Evolutionary conservation across 2,797 vertebrate species (phyloP).

Genomic region (Pteronotus mesoamericanus): DNA sequence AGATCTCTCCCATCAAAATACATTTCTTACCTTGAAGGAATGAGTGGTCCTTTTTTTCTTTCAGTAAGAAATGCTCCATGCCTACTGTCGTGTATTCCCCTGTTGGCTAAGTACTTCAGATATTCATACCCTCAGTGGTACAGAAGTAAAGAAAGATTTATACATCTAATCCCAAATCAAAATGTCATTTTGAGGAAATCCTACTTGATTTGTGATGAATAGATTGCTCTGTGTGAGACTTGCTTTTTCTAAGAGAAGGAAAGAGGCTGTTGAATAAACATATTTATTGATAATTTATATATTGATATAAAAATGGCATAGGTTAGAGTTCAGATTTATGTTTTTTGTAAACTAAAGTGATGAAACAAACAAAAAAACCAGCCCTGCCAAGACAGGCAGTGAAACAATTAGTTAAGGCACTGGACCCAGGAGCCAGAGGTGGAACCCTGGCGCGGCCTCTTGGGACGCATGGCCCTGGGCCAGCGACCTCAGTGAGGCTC

Average conservation of each 20-base stretch:
- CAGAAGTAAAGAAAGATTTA: background rate
- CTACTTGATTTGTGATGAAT: background rate
- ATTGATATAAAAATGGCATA: background rate
- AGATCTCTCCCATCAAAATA: background rate
- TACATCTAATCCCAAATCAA: background rate
- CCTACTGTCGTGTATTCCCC: background rate
- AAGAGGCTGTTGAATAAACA: background rate
- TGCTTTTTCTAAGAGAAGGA: background rate
- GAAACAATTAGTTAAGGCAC: no score
- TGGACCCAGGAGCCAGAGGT: background rate
- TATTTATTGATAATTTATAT: background rate
- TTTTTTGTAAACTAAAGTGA: background rate
- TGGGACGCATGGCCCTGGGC: rapidly evolving
- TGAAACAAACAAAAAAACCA: background rate
- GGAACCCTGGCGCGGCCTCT: rapidly evolving
- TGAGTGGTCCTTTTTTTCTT: background rate
- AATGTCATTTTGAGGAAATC: background rate
- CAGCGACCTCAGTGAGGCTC: rapidly evolving
- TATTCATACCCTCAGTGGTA: background rate
- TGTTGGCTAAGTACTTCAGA: background rate
- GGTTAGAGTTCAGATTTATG: background rate
- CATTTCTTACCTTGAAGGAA: background rate
- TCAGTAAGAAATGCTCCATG: background rate
- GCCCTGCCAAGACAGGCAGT: background rate
- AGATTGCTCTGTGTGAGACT: background rate